A percentile compares a stretch with the other conserved stretches of the same genome.
Conservation (phyloP, 2,113 vertebrate genomes). For the Chaenogobius annularis region DNA sequence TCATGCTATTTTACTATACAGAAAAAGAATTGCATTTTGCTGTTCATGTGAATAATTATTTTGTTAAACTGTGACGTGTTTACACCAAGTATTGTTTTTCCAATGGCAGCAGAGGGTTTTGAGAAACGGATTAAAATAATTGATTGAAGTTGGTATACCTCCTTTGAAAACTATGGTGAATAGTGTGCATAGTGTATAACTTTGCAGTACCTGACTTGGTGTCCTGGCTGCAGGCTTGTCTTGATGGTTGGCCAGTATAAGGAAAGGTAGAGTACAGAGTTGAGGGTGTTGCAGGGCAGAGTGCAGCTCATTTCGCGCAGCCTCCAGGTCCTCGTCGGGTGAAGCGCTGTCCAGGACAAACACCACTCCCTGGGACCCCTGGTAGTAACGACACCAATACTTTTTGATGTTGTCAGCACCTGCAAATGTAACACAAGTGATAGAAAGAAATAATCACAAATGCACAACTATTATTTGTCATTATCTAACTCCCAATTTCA, state of each 20-base stretch:
- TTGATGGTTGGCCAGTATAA: conserved; percentile 98
- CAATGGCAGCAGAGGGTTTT: too few species aligned
- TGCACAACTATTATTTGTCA: too few species aligned
- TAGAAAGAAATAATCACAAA: neutral
- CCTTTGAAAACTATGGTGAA: neutral
- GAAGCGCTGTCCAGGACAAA: conserved; percentile 96
- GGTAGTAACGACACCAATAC: conserved; percentile 99
- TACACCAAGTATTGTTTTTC: too few species aligned
- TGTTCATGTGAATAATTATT: neutral
- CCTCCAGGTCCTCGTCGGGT: conserved; percentile 93
- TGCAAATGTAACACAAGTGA: conserved; percentile 54
- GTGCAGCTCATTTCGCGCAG: conserved; percentile 92
- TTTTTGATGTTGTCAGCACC: conserved; percentile 96
- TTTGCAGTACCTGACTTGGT: conserved; percentile 85
- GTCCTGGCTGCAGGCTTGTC: conserved; percentile 95
- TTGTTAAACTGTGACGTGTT: too few species aligned
- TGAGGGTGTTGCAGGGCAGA: conserved; percentile 96
- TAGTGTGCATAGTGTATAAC: neutral
- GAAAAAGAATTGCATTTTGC: neutral
- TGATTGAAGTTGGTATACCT: neutral
- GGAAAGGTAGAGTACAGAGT: conserved; percentile 96
- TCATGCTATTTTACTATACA: neutral
- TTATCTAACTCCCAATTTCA: too few species aligned
- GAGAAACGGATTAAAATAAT: too few species aligned
- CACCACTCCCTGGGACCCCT: conserved; percentile 97